Conservation (phyloP, 2,113 vertebrate species). For the Cyanoderma ruficeps region DNA sequence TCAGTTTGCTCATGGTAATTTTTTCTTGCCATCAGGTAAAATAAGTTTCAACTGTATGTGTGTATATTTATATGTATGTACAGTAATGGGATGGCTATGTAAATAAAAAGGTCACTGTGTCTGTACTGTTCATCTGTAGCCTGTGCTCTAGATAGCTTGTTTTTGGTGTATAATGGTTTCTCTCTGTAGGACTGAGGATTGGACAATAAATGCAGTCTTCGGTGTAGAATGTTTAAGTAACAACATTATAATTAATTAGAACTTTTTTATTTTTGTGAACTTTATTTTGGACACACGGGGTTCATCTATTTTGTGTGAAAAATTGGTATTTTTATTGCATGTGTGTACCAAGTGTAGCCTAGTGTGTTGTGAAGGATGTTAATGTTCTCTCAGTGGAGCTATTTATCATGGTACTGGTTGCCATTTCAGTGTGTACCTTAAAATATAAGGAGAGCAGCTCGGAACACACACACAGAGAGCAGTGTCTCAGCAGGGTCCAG, state of each 20-base stretch:
- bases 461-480: neutral
- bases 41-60: neutral
- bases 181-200: neutral
- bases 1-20: neutral
- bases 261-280: neutral
- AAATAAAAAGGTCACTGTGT: neutral
- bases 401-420: neutral
- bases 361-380: neutral
- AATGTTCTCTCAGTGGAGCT: neutral
- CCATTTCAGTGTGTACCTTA: neutral
- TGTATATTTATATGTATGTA: neutral
- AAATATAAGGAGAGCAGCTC: neutral
- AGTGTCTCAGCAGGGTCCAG: neutral
- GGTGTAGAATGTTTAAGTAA: neutral
- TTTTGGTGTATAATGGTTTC: neutral
- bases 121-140: neutral
- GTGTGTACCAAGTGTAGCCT: neutral
- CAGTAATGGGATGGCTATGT: neutral
- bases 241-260: neutral
- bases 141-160: neutral
- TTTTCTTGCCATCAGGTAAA: neutral
- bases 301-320: neutral
- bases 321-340: neutral
- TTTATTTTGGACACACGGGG: neutral
- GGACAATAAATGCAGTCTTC: neutral